Conservation (phyloP, 2,888 invertebrate genomes). For the Mesopsocus fuscifrons region DNA sequence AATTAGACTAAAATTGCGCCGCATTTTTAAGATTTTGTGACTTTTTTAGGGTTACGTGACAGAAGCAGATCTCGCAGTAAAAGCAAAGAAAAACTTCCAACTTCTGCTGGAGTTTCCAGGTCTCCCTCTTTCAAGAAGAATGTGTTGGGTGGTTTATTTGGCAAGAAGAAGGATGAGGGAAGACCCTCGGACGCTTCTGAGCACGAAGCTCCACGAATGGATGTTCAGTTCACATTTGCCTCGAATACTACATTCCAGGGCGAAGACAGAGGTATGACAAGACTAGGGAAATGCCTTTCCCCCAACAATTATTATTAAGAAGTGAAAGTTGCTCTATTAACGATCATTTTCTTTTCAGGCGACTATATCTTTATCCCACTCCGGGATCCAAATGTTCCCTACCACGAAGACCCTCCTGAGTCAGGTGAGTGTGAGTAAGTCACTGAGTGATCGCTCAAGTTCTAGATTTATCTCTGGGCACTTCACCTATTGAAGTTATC, state of each 20-base stretch:
- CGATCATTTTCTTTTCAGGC: too few relatives aligned
- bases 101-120: neutral
- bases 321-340: too few relatives aligned
- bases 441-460: too few relatives aligned
- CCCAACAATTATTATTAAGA: too few relatives aligned
- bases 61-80: conserved; percentile 7
- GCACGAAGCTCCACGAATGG: neutral
- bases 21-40: neutral
- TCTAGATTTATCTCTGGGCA: too few relatives aligned
- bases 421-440: too few relatives aligned
- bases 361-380: conserved; percentile 8
- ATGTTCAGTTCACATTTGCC: conserved; percentile 7
- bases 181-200: neutral
- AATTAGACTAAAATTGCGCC: too few relatives aligned
- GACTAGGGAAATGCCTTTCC: too few relatives aligned
- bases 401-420: too few relatives aligned
- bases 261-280: neutral
- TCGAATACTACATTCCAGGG: neutral
- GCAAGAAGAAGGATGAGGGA: neutral
- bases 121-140: conserved; percentile 8
- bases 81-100: conserved; percentile 1
- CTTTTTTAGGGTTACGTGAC: conserved; percentile 5
- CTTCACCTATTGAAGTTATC: too few relatives aligned
- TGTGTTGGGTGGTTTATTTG: neutral
- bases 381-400: conserved; percentile 4